Conservation (phyloP, 2,888 invertebrate species). For the Pachymerium ferrugineum region DNA sequence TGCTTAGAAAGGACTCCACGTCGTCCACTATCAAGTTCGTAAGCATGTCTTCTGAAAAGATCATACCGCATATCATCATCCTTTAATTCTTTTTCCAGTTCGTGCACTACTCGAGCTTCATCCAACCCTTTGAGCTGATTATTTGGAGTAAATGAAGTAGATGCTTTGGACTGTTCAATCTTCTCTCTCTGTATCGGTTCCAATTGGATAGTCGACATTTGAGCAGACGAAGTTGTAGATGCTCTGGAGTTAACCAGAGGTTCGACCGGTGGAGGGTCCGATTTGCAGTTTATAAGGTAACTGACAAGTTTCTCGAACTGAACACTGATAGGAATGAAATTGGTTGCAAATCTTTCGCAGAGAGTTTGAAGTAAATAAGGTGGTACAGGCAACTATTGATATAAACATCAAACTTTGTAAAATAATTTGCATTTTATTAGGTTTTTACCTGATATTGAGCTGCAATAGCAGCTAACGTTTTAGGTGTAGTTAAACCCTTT, state of each 20-base stretch:
- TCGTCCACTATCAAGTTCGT: not conserved
- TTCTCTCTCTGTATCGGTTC: not conserved
- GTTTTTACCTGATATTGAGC: not conserved
- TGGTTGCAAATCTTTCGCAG: not conserved
- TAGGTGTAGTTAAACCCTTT: not conserved
- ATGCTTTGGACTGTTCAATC: no score
- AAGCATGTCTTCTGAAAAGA: not conserved
- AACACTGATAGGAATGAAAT: not conserved
- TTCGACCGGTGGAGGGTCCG: not conserved
- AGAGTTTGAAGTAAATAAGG: not conserved
- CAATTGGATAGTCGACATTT: not conserved
- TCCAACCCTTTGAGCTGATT: no score
- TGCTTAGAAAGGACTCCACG: slow-evolving; percentile 11
- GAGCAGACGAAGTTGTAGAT: no score
- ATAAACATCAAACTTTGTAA: not conserved
- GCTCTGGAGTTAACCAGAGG: no score
- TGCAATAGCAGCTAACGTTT: not conserved
- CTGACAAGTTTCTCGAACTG: not conserved
- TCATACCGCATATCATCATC: not conserved
- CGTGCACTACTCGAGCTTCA: not conserved
- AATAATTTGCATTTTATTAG: not conserved
- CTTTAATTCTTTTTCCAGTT: not conserved
- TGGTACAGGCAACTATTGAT: not conserved
- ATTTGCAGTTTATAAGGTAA: not conserved
- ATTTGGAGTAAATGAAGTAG: no score